Evolutionary conservation across 2,113 vertebrate genomes (phyloP).

Genomic region (Urocynchramus pylzowi): DNA sequence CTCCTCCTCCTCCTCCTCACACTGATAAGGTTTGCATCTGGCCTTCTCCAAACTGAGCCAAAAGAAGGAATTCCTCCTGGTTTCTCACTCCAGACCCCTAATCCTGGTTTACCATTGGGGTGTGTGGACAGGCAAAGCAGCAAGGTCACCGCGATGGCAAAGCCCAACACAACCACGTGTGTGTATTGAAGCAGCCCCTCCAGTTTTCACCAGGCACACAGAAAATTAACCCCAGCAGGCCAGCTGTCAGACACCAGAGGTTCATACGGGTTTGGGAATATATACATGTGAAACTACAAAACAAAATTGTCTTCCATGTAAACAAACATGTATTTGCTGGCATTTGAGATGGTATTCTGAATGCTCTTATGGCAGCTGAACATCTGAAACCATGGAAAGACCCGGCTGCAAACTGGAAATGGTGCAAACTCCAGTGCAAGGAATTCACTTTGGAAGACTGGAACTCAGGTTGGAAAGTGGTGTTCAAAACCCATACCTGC

Average conservation of each 20-base stretch:
- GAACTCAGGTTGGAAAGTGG: neutral
- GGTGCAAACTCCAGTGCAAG: neutral
- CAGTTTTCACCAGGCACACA: neutral
- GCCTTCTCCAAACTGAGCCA: neutral
- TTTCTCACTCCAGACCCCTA: neutral
- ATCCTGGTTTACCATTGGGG: rapidly evolving
- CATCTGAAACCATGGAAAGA: neutral
- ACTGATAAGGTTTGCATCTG: neutral
- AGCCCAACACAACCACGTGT: rapidly evolving
- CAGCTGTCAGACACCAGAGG: neutral
- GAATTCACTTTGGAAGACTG: neutral
- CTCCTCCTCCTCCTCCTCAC: neutral
- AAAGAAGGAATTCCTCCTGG: neutral
- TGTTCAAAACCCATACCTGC: neutral
- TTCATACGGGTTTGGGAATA: neutral
- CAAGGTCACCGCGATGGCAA: neutral
- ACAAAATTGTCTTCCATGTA: neutral
- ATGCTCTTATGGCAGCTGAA: neutral
- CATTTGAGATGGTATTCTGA: neutral
- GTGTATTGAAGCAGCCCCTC: neutral
- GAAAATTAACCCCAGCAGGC: neutral
- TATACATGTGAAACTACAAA: neutral
- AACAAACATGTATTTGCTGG: neutral
- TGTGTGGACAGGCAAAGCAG: rapidly evolving
- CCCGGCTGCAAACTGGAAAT: neutral